Base-by-base conservation (phyloP, 2,797 vertebrate genomes). In the Protosalanx chinensis region DNA sequence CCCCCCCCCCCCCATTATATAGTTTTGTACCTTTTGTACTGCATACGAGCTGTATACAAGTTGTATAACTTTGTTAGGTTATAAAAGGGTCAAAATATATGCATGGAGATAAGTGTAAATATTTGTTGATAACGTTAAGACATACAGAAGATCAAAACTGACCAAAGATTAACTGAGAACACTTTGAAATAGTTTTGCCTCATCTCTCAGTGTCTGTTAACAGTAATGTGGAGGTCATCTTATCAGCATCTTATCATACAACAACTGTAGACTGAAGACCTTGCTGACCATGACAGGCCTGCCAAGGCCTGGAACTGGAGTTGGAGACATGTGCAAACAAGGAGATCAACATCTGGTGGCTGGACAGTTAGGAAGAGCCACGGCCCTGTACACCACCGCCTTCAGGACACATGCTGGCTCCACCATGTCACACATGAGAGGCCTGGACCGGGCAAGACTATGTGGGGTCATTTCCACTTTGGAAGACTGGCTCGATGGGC, bases 331-430 rank as follows among this genome's bases (percentile, higher is more conserved):
- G 3, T 98, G 94, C 71, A 63, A 64, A 72, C 90, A 95, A 20
- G 97, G 91, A 10, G 93, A 96, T 67, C 85, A 76, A 64, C 84
- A 86, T 3, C 88, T 96, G 1, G n/a, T 84, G 15, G 83, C 79
- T 13, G 91, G 93, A 30, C 88, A 95, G 53, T 32, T 87, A 0
- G 77, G 74, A 0, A 72, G 75, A 63, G 96, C 95, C 58, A 92
- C 94, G 0, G 89, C 92, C 29, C 92, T 94, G 79, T 98, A 96
- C 81, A 83, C 91, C 79, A 89, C 93, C 0, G 95, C 95, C 32
- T 98, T 98, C 86, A 94, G 91, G 83, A 91, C 90, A 79, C 91
- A 93, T 0, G 92, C 89, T 0, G 82, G 90, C 68, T 85, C 88
- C 0, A 93, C 94, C 0, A 30, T 95, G 23, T 84, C 86, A 70